Evolutionary conservation across 2,113 vertebrate species (phyloP).

Genomic region (Tachysurus vachellii): DNA sequence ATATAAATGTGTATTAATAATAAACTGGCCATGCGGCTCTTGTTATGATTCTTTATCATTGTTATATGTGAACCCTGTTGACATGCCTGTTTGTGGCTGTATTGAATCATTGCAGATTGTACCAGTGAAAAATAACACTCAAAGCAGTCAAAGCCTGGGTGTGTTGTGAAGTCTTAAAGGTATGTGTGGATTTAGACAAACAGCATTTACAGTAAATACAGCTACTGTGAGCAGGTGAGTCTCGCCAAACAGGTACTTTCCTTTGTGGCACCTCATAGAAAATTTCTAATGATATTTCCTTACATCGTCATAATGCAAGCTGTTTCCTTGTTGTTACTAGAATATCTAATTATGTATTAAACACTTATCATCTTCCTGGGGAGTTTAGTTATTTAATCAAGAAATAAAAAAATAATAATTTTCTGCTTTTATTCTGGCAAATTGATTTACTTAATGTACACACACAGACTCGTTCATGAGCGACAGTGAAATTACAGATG

Average conservation of each 20-base stretch:
- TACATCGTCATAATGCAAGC: neutral
- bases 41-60: neutral
- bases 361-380: neutral
- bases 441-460: no score
- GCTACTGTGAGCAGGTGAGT: neutral
- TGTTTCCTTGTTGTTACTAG: neutral
- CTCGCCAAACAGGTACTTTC: constrained; percentile 34
- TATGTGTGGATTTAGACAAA: neutral
- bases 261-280: neutral
- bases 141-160: constrained; percentile 26
- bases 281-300: neutral
- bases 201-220: constrained; percentile 28
- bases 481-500: no score
- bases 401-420: neutral
- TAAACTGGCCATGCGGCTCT: neutral
- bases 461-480: no score
- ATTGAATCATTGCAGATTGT: neutral
- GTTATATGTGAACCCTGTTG: neutral
- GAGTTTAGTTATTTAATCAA: neutral
- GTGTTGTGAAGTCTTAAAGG: constrained; percentile 20
- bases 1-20: neutral
- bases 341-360: neutral
- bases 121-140: neutral
- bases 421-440: no score
- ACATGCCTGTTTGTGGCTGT: neutral